Evolutionary conservation across 2,797 vertebrate species (phyloP).

Genomic region (Sandelia bainsii): DNA sequence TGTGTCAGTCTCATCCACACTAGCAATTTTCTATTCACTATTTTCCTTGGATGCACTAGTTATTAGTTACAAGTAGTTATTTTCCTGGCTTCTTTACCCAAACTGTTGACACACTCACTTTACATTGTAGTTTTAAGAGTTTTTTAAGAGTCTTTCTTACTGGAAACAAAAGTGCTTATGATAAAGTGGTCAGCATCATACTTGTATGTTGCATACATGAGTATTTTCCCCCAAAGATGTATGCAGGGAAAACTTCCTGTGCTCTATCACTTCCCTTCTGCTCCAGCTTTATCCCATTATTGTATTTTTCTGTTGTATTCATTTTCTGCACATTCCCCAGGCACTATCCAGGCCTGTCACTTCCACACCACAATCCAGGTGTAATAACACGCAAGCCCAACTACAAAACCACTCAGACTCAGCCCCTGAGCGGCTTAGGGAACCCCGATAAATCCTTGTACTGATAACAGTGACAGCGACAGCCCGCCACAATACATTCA

Average conservation of each 20-base stretch:
- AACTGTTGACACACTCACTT: too few species aligned
- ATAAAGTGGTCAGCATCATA: neutral
- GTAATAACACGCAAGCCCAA: conserved; percentile 42
- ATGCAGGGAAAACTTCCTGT: conserved; percentile 7
- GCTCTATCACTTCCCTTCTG: conserved; percentile 10
- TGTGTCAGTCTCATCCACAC: too few species aligned
- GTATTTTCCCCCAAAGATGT: conserved; percentile 2
- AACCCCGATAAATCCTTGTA: conserved; percentile 29
- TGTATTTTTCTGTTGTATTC: conserved; percentile 23
- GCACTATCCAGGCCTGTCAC: conserved; percentile 38
- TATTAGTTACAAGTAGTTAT: too few species aligned
- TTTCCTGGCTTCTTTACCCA: too few species aligned
- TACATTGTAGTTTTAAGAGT: too few species aligned
- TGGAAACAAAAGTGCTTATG: neutral
- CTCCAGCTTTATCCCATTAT: neutral
- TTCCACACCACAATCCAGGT: conserved; percentile 42
- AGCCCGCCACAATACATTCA: conserved; percentile 39
- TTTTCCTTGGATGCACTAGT: too few species aligned
- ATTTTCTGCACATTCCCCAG: conserved; percentile 39
- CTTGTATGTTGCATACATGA: neutral
- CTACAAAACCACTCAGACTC: conserved; percentile 48
- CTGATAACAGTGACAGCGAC: conserved; percentile 49
- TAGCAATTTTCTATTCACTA: too few species aligned
- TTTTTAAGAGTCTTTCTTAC: too few species aligned
- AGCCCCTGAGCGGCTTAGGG: conserved; percentile 40